Conservation (phyloP, 2,113 vertebrate genomes). For the Elanoides forficatus region DNA sequence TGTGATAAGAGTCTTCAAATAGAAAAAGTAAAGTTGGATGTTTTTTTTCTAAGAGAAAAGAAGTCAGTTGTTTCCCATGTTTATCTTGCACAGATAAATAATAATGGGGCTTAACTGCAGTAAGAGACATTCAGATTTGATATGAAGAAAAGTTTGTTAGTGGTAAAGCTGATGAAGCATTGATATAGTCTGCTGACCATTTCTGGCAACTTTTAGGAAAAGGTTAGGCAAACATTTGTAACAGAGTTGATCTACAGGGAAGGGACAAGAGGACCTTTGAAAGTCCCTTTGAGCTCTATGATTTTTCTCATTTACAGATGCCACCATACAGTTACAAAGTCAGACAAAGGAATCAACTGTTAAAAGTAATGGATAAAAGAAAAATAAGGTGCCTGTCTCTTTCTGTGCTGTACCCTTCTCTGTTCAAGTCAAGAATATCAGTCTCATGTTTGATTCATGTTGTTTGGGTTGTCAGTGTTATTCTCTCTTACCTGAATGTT, state of each 20-base stretch:
- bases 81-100: background rate
- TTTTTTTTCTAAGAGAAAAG: background rate
- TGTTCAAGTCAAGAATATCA: background rate
- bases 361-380: background rate
- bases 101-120: background rate
- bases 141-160: background rate
- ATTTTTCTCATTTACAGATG: background rate
- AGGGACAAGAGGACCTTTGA: background rate
- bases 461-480: background rate
- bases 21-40: background rate
- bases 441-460: background rate
- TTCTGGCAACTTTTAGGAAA: background rate
- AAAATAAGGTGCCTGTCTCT: background rate
- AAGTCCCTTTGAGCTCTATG: background rate
- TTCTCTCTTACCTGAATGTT: background rate
- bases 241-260: background rate
- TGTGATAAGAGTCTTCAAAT: background rate
- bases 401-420: background rate
- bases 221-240: background rate
- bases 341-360: background rate
- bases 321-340: background rate
- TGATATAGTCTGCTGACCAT: background rate
- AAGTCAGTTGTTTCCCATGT: background rate
- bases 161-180: background rate
- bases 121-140: background rate